Evolutionary conservation across 2,113 vertebrate genomes (phyloP).

Genomic region (Chelonoidis abingdonii): DNA sequence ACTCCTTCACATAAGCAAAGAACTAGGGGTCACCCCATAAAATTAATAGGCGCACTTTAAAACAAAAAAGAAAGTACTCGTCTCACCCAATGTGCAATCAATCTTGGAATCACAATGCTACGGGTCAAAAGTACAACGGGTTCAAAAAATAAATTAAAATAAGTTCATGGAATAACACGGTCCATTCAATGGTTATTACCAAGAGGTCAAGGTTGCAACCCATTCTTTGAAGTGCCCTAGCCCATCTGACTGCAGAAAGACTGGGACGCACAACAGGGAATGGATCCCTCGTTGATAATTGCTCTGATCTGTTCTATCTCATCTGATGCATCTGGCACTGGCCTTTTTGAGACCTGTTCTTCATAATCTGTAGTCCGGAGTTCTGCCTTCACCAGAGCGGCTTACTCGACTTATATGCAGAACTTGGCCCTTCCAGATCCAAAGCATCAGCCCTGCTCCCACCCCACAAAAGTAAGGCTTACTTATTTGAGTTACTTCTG

Average conservation of each 20-base stretch:
- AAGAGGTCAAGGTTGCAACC: background rate
- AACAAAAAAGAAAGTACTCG: background rate
- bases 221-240: background rate
- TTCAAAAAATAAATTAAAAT: too few species aligned
- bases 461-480: background rate
- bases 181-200: too few species aligned
- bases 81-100: background rate
- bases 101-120: background rate
- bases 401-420: background rate
- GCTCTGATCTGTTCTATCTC: background rate
- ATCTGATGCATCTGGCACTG: background rate
- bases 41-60: too few species aligned
- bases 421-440: background rate
- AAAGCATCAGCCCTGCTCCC: background rate
- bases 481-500: background rate
- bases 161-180: too few species aligned
- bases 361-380: background rate
- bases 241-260: background rate
- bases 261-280: background rate
- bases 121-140: background rate
- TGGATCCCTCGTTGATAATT: background rate
- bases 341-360: background rate
- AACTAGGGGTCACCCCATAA: too few species aligned
- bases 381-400: background rate
- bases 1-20: too few species aligned